Base-by-base conservation (phyloP, 2,797 vertebrate genomes). In the Odontamblyopus lacepedii region DNA sequence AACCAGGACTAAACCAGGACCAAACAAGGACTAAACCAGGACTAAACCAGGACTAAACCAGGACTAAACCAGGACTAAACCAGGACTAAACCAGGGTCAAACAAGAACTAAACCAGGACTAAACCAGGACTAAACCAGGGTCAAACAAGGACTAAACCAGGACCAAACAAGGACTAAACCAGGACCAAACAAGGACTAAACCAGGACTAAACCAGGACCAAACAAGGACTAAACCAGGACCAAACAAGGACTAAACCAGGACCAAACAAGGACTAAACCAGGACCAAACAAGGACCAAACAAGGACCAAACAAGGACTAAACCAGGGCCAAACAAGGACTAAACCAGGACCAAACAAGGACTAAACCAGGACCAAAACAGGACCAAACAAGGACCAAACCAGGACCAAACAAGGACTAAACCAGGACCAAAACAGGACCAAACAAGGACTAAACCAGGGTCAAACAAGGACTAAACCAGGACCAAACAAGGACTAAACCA, bases 31-130 rank as follows among this genome's bases (percentile, higher is more conserved):
- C n/a, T 23, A 23, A 23, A 23, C 23, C 23, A 23, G 23, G 23
- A n/a, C n/a, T n/a, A n/a, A n/a, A n/a, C n/a, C 75, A 64, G 72
- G 68, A 7, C 53, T 23, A 23, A 23, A 56, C 19, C 4, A 8
- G n/a, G n/a, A 6, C 53, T 11, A 56, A 26, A 26, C n/a, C 8
- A 9, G 55, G 7, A n/a, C 55, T 23, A 56, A 26, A 11, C 8
- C n/a, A 2, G n/a, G n/a, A 8, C 55, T 12, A 56, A 4, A 56
- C n/a, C 7, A 56, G 55, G 8, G n/a, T n/a, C n/a, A n/a, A n/a
- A n/a, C n/a, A n/a, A n/a, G n/a, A n/a, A 9, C 55, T 12, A 11
- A 12, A 56, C n/a, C 55, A 26, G 55, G 55, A 9, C 55, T 12
- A 23, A 11, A 56, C 53, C n/a, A 23, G 23, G 23, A 23, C 23